A percentile compares a stretch with the other conserved stretches of the same genome.
These are phyloP conservation scores for Cataglyphis livida DNA, from an alignment of 2,888 invertebrate genomes.

Conservation along the genomic window DNA sequence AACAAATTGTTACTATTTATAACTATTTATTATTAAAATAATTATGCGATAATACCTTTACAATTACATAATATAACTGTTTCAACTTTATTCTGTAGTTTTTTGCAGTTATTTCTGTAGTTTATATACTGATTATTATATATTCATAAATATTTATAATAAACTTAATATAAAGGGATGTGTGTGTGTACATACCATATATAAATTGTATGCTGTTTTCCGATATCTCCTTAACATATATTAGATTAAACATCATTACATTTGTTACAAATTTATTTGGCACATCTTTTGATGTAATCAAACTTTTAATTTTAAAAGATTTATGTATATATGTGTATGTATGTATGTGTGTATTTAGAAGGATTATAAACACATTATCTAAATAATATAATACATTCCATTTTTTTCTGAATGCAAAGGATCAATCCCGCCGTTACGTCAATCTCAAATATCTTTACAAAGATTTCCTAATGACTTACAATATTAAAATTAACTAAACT, in stretches of 20 bases:
- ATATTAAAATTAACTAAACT: not conserved
- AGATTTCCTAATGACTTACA: not conserved
- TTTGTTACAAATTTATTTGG: not conserved
- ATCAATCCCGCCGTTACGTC: not conserved
- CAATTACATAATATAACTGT: not conserved
- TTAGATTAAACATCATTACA: not conserved
- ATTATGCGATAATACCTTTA: not conserved
- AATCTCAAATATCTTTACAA: not conserved
- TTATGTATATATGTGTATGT: not conserved
- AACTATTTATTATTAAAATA: slow-evolving; percentile 1
- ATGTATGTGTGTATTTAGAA: no score
- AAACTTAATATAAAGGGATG: not conserved
- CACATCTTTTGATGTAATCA: not conserved
- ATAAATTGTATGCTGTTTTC: not conserved
- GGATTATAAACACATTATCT: not conserved
- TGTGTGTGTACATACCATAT: not conserved
- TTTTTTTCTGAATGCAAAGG: slow-evolving; percentile 1
- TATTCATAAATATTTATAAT: not conserved
- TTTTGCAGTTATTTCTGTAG: not conserved
- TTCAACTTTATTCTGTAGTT: not conserved
- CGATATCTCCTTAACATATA: not conserved
- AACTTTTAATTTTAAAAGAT: not conserved
- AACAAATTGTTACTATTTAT: not conserved
- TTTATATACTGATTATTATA: not conserved
- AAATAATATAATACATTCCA: not conserved